A percentile compares a stretch with the other conserved stretches of the same genome.
These are phyloP conservation scores for Emys orbicularis DNA, from an alignment of 2,797 vertebrate genomes.

Conservation along the genomic window DNA sequence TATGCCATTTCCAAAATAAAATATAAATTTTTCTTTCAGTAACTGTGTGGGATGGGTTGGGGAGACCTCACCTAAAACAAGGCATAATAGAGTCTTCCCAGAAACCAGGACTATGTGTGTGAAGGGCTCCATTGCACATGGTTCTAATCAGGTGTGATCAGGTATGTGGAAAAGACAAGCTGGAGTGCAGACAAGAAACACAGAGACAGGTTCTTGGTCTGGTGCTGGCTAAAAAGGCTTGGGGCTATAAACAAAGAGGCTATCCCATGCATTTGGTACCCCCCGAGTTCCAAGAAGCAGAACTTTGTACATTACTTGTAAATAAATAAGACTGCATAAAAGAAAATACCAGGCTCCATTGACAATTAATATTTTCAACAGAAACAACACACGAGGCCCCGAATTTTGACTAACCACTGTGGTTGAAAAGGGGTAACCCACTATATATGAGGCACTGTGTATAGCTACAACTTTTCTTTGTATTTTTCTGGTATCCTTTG, in stretches of 20 bases:
- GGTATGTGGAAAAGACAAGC: background rate
- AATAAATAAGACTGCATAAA: background rate
- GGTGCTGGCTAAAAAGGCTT: background rate
- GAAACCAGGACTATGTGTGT: no score
- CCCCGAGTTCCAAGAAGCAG: background rate
- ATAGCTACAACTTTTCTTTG: background rate
- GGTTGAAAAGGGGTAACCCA: background rate
- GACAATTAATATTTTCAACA: background rate
- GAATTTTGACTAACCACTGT: background rate
- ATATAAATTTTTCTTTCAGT: background rate
- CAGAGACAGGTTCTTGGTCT: background rate
- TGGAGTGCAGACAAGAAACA: background rate
- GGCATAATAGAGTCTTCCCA: background rate
- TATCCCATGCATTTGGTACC: background rate
- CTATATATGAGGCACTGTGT: fast-evolving
- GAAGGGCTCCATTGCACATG: background rate
- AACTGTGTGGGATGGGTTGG: background rate
- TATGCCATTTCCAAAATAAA: background rate
- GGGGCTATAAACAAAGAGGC: background rate
- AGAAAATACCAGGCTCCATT: background rate
- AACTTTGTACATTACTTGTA: background rate
- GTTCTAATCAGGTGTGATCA: background rate
- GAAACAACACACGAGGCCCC: background rate
- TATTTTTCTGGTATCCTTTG: background rate
- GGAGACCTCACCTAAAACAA: background rate